A percentile compares a stretch with the other conserved stretches of the same genome.
Conservation (phyloP, 2,113 vertebrate species). For the Syngnathus floridae region DNA sequence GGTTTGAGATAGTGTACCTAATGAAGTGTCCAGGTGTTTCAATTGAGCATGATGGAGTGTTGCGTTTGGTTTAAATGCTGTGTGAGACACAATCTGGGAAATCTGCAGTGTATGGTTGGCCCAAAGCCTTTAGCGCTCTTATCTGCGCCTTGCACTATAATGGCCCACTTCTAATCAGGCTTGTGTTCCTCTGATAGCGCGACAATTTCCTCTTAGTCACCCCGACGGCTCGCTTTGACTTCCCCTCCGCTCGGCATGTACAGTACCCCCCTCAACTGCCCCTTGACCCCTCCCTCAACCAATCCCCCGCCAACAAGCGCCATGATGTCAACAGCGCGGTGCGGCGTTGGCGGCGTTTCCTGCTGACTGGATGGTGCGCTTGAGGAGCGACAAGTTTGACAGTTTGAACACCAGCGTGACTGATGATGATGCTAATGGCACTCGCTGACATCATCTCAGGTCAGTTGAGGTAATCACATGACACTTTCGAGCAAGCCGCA, state of each 20-base stretch:
- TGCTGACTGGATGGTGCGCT: not conserved
- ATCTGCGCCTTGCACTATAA: slow-evolving; percentile 58
- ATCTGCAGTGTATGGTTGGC: slow-evolving; percentile 53
- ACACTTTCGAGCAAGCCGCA: not conserved
- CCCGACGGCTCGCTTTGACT: slow-evolving; percentile 23
- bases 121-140: slow-evolving; percentile 57
- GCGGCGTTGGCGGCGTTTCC: not conserved
- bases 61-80: slow-evolving; percentile 53
- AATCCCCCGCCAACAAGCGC: not conserved
- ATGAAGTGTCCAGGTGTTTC: not conserved
- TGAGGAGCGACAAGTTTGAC: slow-evolving; percentile 5
- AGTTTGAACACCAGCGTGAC: not conserved
- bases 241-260: slow-evolving; percentile 19
- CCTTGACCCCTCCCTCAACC: not conserved
- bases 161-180: slow-evolving; percentile 70
- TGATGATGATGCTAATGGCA: slow-evolving; percentile 1
- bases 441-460: not conserved
- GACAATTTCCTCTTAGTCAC: slow-evolving; percentile 22
- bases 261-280: slow-evolving; percentile 15
- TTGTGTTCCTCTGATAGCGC: slow-evolving; percentile 55
- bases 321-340: not conserved
- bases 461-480: not conserved
- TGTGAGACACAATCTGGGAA: slow-evolving; percentile 60
- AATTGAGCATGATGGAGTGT: slow-evolving; percentile 9
- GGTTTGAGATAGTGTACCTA: too few relatives aligned